A percentile compares a stretch with the other conserved stretches of the same genome.
Conservation (phyloP, 2,888 invertebrate species). For the Trachelus troglodyta region DNA sequence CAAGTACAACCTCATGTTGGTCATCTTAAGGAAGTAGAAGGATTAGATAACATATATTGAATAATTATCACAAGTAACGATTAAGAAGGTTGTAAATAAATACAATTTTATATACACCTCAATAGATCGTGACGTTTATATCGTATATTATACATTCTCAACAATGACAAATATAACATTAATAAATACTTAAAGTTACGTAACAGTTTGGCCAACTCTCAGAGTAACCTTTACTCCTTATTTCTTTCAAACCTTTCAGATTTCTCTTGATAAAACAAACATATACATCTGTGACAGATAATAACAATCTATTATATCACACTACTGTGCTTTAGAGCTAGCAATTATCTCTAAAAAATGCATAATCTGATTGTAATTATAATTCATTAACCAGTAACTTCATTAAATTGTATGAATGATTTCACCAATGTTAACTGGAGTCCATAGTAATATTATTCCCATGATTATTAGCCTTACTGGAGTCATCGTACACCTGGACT, state of each 20-base stretch:
- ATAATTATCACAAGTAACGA: background rate
- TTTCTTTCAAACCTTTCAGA: background rate
- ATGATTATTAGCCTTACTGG: constrained; percentile 14
- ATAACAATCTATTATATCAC: constrained; percentile 16
- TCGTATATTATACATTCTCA: background rate
- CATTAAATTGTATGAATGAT: constrained; percentile 4
- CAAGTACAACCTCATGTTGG: constrained; percentile 71
- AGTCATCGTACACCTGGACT: constrained; percentile 40
- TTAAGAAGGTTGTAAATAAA: background rate
- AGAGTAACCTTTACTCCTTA: background rate
- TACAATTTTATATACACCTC: background rate
- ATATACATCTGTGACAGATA: constrained; percentile 1
- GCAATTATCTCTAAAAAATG: background rate
- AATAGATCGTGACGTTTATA: background rate
- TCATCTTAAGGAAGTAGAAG: constrained; percentile 66
- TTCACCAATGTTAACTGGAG: constrained; percentile 13
- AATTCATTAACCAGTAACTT: constrained; percentile 8
- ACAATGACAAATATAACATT: background rate
- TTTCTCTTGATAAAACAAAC: background rate
- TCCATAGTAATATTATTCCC: constrained; percentile 11
- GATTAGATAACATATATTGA: constrained; percentile 60
- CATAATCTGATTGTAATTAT: constrained; percentile 1
- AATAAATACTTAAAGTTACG: background rate
- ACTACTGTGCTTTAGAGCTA: background rate
- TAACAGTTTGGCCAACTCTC: background rate